Evolutionary conservation across 2,888 invertebrate species (phyloP), one percentile per base, ranked within the genome.

Genomic region (Dicranocentrus wangi): DNA sequence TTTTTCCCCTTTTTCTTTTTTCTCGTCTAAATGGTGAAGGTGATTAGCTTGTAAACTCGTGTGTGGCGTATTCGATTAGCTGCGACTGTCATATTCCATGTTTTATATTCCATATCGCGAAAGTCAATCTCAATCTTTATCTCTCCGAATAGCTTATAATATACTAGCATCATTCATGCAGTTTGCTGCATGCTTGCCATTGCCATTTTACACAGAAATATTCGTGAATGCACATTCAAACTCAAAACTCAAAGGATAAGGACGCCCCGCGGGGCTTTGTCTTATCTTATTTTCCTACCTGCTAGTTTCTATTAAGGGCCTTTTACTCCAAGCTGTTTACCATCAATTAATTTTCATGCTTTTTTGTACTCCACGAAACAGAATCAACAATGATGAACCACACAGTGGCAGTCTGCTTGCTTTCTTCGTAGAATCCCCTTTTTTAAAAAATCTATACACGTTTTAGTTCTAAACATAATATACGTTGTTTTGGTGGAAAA

Each of bases 51-150:
- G n/a, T n/a, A n/a, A n/a, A n/a, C n/a, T n/a, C 53, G 32, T 53
- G 28, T 53, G 27, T 58, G 32, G 25, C 13, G 61, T 10, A 72
- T 61, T 63, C 32, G 63, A 72, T 72, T 72, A 61, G 61, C 23
- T 63, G 51, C 61, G 25, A 39, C 39, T 63, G 72, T 53, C 72
- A 72, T 63, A 51, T 55, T 25, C 13, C 55, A 7, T 55, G 32
- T 32, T 10, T 7, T 32, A 7, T 32, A 25, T 55, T 47, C 17
- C 47, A n/a, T 47, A 55, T 55, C 55, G 21, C 55, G 55, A 55
- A 55, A 55, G 55, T 55, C 7, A 55, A 55, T 55, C 55, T 55
- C 25, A 51, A 51, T 51, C 55, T 25, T 3, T 32, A 32, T 32
- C 3, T 32, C 32, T 32, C 3, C 5, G 32, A 32, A 32, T 32